These are phyloP conservation scores for Lepeophtheirus nordmannii DNA, from an alignment of 2,888 invertebrate species.

Conservation along the genomic window DNA sequence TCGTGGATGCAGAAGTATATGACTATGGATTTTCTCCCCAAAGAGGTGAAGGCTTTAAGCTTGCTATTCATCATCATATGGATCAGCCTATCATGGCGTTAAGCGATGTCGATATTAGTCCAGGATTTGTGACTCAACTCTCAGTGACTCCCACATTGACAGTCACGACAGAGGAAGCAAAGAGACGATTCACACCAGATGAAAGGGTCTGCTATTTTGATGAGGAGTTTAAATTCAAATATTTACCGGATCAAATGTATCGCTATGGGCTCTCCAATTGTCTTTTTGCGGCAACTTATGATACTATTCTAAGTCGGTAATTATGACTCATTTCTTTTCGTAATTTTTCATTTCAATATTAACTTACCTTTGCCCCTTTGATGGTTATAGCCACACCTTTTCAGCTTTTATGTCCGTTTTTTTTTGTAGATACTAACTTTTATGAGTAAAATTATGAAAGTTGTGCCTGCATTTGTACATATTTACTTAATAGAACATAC, in stretches of 20 bases:
- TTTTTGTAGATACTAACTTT: too few relatives aligned
- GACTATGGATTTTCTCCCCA: conserved; percentile 21
- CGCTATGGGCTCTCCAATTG: background rate
- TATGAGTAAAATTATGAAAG: too few relatives aligned
- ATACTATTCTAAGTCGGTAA: conserved; percentile 1
- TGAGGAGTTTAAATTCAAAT: conserved; percentile 22
- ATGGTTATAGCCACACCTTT: too few relatives aligned
- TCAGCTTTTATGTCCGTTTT: too few relatives aligned
- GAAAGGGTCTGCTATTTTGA: conserved; percentile 18
- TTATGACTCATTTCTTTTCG: background rate
- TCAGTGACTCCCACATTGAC: conserved; percentile 15
- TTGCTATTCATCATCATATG: conserved; percentile 21
- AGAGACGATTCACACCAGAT: conserved; percentile 9
- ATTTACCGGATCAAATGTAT: conserved; percentile 10
- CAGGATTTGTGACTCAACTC: conserved; percentile 17
- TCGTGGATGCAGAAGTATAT: conserved; percentile 20
- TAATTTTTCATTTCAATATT: too few relatives aligned
- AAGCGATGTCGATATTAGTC: conserved; percentile 15
- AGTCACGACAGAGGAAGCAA: conserved; percentile 13
- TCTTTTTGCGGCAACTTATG: background rate
- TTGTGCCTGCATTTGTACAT: too few relatives aligned
- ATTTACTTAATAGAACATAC: too few relatives aligned
- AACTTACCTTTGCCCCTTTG: too few relatives aligned
- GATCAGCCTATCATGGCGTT: conserved; percentile 21
- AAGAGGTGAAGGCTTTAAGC: conserved; percentile 16